Evolutionary conservation across 2,888 invertebrate species (phyloP).

Genomic region (Shargacucullia verbasci): DNA sequence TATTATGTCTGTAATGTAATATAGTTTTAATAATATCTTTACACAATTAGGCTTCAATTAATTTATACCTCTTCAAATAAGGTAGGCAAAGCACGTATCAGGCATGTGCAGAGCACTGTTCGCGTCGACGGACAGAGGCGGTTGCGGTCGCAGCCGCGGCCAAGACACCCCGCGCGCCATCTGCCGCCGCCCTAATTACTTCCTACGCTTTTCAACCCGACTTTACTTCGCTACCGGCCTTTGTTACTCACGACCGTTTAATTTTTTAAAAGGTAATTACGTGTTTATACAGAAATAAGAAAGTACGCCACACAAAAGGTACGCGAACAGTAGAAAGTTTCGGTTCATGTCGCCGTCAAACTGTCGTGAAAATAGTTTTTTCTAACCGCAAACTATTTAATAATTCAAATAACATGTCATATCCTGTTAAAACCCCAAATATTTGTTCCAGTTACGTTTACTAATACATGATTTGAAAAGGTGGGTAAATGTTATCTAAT

Average conservation of each 20-base stretch:
- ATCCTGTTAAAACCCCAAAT: background rate
- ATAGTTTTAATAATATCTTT: too few relatives aligned
- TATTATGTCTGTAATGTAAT: too few relatives aligned
- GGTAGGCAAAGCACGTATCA: slow-evolving; percentile 34
- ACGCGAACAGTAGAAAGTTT: slow-evolving; percentile 75
- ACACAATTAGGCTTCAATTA: slow-evolving; percentile 25
- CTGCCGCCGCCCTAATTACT: slow-evolving; percentile 81
- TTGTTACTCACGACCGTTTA: slow-evolving; percentile 75
- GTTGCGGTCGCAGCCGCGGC: slow-evolving; percentile 59
- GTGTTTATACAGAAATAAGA: slow-evolving; percentile 77
- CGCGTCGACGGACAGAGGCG: slow-evolving; percentile 22
- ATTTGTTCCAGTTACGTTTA: background rate
- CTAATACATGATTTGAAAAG: background rate
- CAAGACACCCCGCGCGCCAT: slow-evolving; percentile 74
- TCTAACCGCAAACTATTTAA: slow-evolving; percentile 73
- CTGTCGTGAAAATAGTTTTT: slow-evolving; percentile 78
- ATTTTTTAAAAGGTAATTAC: slow-evolving; percentile 81
- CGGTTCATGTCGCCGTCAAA: slow-evolving; percentile 70
- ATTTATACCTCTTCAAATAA: slow-evolving; percentile 27
- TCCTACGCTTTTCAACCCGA: slow-evolving; percentile 80
- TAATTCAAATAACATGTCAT: slow-evolving; percentile 10
- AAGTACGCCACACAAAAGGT: slow-evolving; percentile 80
- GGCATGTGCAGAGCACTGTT: slow-evolving; percentile 35
- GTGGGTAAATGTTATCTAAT: slow-evolving; percentile 21
- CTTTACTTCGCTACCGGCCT: slow-evolving; percentile 66